Evolutionary conservation across 2,888 invertebrate genomes (phyloP).

Genomic region (Oligia strigilis): DNA sequence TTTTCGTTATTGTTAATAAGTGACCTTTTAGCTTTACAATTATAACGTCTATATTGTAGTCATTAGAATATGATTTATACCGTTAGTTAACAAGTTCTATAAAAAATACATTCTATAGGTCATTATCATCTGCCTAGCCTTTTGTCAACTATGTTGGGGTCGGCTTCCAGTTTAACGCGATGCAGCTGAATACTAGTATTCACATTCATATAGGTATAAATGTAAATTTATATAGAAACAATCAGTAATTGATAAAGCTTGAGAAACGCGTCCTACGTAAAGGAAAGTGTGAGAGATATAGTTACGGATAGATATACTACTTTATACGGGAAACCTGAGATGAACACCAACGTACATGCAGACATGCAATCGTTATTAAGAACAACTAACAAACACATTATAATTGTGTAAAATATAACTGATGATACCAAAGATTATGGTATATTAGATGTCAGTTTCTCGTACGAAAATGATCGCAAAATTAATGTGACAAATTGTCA

Average conservation of each 20-base stretch:
- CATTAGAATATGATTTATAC: slow-evolving; percentile 5
- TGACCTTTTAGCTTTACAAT: slow-evolving; percentile 12
- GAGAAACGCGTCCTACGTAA: slow-evolving; percentile 17
- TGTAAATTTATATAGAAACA: neutral
- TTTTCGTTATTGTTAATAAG: slow-evolving; percentile 15
- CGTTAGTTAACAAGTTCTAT: neutral
- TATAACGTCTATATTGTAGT: neutral
- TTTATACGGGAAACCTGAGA: slow-evolving; percentile 26
- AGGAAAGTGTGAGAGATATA: slow-evolving; percentile 39
- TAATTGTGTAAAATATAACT: neutral
- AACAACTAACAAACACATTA: neutral
- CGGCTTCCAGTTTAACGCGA: too few species aligned
- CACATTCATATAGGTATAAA: neutral
- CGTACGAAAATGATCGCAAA: neutral
- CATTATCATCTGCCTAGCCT: too few species aligned
- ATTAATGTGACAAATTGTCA: neutral
- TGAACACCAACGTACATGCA: slow-evolving; percentile 1
- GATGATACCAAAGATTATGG: neutral
- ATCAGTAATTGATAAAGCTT: neutral
- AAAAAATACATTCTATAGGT: neutral
- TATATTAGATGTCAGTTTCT: neutral
- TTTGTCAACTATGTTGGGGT: too few species aligned
- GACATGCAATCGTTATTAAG: neutral
- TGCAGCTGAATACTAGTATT: too few species aligned
- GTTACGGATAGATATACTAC: slow-evolving; percentile 28